Base-by-base conservation (phyloP, 2,797 vertebrate genomes). In the Cygnus olor region DNA sequence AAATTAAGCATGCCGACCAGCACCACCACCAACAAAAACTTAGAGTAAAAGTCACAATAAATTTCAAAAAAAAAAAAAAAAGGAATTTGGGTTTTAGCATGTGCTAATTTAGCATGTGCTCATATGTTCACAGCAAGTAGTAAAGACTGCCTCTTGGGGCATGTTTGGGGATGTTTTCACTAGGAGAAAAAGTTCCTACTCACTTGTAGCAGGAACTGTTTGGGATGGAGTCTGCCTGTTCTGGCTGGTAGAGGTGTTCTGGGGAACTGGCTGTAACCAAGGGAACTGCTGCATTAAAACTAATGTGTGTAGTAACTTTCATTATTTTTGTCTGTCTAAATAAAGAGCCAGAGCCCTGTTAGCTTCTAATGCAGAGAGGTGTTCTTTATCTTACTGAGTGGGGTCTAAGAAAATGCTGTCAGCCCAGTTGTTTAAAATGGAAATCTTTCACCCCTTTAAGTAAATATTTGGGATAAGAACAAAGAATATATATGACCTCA, bases 71-170 rank as follows among this genome's bases (percentile, higher is more conserved):
- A 21, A 14, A n/a, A 70, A 45, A 76, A 66, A 32, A 20, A 8
- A 0, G 18, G 54, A 0, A 47, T 81, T 79, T 86, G n/a, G 25
- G 20, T 36, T 36, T 36, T 36, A 36, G 36, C 36, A 36, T 36
- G 36, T 36, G 36, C 34, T 72, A 3, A 84, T 88, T 61, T 51
- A 78, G 66, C 51, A 84, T 21, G 27, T 72, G 18, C 13, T 71
- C 0, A 0, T 47, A 15, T 54, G 34, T 72, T 14, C 4, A 0
- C 27, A 82, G 54, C 11, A 61, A 56, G 14, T 45, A 54, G 4
- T 66, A 49, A 70, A 53, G 77, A 10, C 30, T 51, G 28, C 19
- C 20, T 85, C 19, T 54, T 88, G 38, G n/a, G 9, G 21, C 4
- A 7, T 16, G 20, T 28, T 68, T 61, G 16, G 6, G 10, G 68